Evolutionary conservation across 2,113 vertebrate genomes (phyloP).

Genomic region (Ailurus styani): DNA sequence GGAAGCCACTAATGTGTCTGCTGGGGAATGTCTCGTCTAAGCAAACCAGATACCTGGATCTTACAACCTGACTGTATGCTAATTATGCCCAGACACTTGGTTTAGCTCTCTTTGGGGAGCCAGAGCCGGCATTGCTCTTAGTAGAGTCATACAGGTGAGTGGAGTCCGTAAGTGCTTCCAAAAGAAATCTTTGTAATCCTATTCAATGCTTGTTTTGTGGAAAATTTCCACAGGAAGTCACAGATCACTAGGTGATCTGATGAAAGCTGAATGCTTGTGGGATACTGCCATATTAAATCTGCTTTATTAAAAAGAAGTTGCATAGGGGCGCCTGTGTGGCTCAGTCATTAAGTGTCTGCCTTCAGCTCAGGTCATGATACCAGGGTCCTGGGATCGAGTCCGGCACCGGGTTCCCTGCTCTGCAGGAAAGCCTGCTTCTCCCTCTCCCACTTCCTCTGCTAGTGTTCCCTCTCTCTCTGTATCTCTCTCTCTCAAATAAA

Average conservation of each 20-base stretch:
- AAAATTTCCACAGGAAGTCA: not conserved
- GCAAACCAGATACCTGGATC: not conserved
- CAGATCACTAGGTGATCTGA: not conserved
- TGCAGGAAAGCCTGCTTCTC: too few relatives aligned
- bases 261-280: not conserved
- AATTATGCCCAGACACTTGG: not conserved
- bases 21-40: not conserved
- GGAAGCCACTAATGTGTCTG: not conserved
- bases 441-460: too few relatives aligned
- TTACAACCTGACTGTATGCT: not conserved
- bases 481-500: too few relatives aligned
- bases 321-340: too few relatives aligned
- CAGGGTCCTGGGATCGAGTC: too few relatives aligned
- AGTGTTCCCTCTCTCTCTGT: too few relatives aligned
- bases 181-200: not conserved
- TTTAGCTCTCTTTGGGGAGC: not conserved
- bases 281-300: not conserved
- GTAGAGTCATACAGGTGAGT: not conserved
- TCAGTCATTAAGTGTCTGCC: too few relatives aligned
- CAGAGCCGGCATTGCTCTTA: not conserved
- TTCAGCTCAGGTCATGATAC: too few relatives aligned
- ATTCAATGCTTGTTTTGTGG: not conserved
- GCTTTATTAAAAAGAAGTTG: not conserved
- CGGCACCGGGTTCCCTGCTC: too few relatives aligned
- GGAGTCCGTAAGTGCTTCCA: not conserved